phyloP scores from a whole-genome alignment of 2,113 vertebrate genomes.

The Promerops cafer region DNA sequence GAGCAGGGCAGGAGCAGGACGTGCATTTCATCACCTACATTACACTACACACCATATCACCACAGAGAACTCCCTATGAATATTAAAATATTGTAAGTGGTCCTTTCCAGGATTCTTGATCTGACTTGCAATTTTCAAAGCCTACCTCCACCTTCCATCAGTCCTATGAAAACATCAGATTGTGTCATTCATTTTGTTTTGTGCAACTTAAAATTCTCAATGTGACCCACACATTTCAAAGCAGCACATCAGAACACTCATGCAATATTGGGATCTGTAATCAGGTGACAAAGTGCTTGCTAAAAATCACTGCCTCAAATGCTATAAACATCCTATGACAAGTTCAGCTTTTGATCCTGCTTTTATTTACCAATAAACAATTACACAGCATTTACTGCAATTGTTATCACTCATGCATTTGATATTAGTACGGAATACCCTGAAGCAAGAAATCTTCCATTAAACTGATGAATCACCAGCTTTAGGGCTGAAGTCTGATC shows the following conservation, averaged over 20 bases:
- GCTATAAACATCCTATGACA: background rate
- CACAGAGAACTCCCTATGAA: background rate
- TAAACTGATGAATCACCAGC: slow-evolving; percentile 34
- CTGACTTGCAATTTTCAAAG: background rate
- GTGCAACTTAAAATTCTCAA: background rate
- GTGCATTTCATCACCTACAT: background rate
- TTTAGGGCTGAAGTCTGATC: slow-evolving; percentile 45
- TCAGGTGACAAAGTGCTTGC: rapidly evolving
- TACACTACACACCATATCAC: background rate
- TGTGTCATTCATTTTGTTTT: background rate
- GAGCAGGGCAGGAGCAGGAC: background rate
- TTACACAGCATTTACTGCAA: background rate
- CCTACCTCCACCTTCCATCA: background rate
- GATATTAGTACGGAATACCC: background rate
- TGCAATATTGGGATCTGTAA: background rate
- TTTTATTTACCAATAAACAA: slow-evolving; percentile 33
- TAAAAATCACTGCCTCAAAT: background rate
- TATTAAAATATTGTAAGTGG: background rate
- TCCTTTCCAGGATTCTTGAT: background rate
- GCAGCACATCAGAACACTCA: background rate
- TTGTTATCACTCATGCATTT: background rate
- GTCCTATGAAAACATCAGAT: background rate
- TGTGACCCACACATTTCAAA: background rate
- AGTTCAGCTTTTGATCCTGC: background rate
- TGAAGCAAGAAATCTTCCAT: slow-evolving; percentile 18